Evolutionary conservation across 2,797 vertebrate genomes (phyloP).

Genomic region (Menidia menidia): DNA sequence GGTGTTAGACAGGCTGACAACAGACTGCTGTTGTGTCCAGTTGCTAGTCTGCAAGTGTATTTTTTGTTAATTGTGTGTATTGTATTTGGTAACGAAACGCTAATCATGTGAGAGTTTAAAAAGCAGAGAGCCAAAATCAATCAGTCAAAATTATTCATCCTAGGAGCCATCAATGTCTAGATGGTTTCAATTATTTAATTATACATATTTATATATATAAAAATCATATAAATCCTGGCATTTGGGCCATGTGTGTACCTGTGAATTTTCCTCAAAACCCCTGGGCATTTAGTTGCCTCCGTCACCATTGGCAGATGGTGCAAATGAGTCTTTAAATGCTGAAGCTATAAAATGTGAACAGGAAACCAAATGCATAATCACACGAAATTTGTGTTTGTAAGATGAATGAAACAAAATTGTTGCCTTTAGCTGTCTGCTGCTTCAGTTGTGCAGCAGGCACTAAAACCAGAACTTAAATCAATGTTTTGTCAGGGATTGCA

Average conservation of each 20-base stretch:
- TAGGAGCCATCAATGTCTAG: neutral
- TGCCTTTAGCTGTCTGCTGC: constrained; percentile 26
- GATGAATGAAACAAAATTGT: constrained; percentile 35
- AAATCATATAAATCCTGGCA: constrained; percentile 5
- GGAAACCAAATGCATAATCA: constrained; percentile 28
- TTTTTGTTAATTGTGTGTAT: too few species aligned
- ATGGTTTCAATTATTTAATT: too few species aligned
- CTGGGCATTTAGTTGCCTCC: constrained; percentile 40
- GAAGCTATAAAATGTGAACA: constrained; percentile 31
- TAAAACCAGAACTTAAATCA: constrained; percentile 23
- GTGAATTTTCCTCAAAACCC: constrained; percentile 36
- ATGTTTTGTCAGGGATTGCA: constrained; percentile 26
- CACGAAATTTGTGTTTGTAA: constrained; percentile 30
- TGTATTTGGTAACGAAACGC: too few species aligned
- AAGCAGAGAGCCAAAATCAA: too few species aligned
- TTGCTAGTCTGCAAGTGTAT: constrained; percentile 1
- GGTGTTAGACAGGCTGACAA: neutral
- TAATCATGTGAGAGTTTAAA: too few species aligned
- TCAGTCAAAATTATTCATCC: neutral
- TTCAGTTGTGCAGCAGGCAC: constrained; percentile 13
- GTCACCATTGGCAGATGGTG: constrained; percentile 66
- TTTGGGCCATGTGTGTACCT: constrained; percentile 38
- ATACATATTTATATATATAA: too few species aligned
- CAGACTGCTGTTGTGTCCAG: constrained; percentile 22
- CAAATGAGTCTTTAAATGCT: constrained; percentile 62